Percentiles rank a stretch among this genome's conserved stretches.
Evolutionary conservation across 23 tunicate genomes (phyloP).

Genomic region (Halocynthia aurantium): DNA sequence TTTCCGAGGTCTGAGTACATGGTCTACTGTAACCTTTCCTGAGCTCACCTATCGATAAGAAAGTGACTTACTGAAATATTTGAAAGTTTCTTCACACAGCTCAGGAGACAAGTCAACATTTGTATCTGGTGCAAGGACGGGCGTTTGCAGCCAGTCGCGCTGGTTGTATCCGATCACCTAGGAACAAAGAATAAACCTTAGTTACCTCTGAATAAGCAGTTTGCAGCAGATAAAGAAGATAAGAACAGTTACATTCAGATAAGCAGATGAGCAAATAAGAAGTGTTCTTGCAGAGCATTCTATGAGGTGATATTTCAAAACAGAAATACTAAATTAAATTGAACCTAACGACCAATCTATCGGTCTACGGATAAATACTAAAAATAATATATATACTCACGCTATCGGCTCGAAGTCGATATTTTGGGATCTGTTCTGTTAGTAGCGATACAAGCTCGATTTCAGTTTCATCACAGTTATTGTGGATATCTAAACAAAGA

Average conservation of each 20-base stretch:
- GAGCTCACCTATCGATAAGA: too few relatives aligned
- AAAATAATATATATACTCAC: not conserved
- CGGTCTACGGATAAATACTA: too few relatives aligned
- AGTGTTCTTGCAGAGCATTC: not conserved
- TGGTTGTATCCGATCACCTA: slow-evolving; percentile 29
- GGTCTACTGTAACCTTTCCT: too few relatives aligned
- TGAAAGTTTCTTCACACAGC: slow-evolving; percentile 66
- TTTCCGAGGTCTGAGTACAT: too few relatives aligned
- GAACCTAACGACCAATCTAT: too few relatives aligned
- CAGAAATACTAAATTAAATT: too few relatives aligned
- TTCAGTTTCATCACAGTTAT: slow-evolving; percentile 14
- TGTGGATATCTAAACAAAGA: slow-evolving; percentile 19
- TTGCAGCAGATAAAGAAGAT: too few relatives aligned
- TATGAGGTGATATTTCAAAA: not conserved
- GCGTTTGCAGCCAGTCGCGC: slow-evolving; percentile 58
- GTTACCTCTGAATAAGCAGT: too few relatives aligned
- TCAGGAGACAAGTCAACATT: slow-evolving; percentile 60
- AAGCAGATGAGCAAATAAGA: not conserved
- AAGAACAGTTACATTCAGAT: too few relatives aligned
- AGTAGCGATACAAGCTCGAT: slow-evolving; percentile 9
- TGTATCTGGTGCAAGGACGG: slow-evolving; percentile 48
- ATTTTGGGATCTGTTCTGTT: slow-evolving; percentile 23
- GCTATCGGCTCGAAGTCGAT: slow-evolving; percentile 25
- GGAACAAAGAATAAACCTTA: not conserved
- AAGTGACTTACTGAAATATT: slow-evolving; percentile 36